phyloP scores from a whole-genome alignment of 2,797 vertebrate species.

The Petrocephalus sullivani region DNA sequence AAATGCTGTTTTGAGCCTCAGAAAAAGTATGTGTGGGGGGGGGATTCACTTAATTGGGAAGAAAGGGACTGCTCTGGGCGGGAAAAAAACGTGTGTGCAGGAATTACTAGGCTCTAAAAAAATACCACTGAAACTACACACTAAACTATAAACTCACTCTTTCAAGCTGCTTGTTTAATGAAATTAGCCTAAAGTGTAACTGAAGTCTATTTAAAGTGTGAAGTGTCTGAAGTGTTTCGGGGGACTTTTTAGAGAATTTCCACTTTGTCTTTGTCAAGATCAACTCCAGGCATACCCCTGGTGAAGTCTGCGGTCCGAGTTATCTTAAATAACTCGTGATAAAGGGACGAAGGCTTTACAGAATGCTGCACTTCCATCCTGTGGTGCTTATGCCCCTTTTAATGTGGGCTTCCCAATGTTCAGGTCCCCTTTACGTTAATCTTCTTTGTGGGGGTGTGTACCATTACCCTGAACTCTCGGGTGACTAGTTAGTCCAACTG shows the following conservation, averaged over 20 bases:
- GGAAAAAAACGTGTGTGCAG: background rate
- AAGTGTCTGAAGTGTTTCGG: background rate
- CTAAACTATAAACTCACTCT: background rate
- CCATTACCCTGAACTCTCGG: constrained; percentile 55
- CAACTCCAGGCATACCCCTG: background rate
- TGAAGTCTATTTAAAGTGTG: background rate
- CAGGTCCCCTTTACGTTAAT: constrained; percentile 57
- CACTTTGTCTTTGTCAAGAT: background rate
- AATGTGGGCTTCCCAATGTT: constrained; percentile 45
- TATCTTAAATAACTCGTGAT: background rate
- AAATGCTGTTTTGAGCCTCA: background rate
- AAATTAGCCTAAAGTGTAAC: background rate
- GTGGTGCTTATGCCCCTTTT: constrained; percentile 24
- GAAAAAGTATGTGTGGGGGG: background rate
- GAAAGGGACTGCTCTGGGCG: background rate
- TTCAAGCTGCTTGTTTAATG: background rate
- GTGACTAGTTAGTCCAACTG: constrained; percentile 45
- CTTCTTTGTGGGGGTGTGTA: constrained; percentile 47
- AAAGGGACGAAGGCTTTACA: constrained; percentile 30
- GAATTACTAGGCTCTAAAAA: background rate
- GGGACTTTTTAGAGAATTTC: background rate
- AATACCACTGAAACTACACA: background rate
- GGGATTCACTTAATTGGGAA: background rate
- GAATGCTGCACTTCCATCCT: constrained; percentile 23
- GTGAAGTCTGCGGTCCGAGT: background rate